Conservation (phyloP, 92 coral and sea anemone species). For the Epizoanthus rinbou region DNA sequence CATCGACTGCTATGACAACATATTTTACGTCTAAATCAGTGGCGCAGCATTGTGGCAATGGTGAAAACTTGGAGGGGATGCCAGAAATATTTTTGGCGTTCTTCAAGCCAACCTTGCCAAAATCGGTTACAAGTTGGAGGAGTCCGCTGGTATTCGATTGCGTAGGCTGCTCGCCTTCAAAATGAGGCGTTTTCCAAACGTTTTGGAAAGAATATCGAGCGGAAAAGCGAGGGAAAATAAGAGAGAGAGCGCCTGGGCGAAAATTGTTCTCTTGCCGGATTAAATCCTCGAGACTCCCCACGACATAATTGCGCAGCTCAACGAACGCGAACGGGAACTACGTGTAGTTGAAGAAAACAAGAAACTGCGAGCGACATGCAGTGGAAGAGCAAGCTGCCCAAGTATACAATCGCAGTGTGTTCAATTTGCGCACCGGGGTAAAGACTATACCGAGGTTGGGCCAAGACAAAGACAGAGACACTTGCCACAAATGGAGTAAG, state of each 20-base stretch:
- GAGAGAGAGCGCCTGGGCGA: not conserved
- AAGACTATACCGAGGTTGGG: too few relatives aligned
- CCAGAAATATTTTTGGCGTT: not conserved
- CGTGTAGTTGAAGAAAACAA: too few relatives aligned
- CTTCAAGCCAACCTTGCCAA: conserved; percentile 16
- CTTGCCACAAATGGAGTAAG: too few relatives aligned
- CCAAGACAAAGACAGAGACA: too few relatives aligned
- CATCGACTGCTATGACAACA: conserved; percentile 23
- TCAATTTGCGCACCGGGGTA: too few relatives aligned
- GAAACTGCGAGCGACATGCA: too few relatives aligned
- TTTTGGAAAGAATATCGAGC: not conserved
- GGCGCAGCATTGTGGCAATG: conserved; percentile 11
- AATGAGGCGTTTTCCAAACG: not conserved
- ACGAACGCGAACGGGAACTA: too few relatives aligned
- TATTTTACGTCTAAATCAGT: conserved; percentile 7
- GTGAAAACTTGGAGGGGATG: conserved; percentile 13
- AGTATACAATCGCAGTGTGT: too few relatives aligned
- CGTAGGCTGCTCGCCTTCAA: not conserved
- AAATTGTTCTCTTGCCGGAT: not conserved
- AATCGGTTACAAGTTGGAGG: conserved; percentile 6
- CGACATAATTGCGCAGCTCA: too few relatives aligned
- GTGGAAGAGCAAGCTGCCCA: too few relatives aligned
- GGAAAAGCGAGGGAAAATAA: not conserved
- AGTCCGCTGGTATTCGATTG: conserved; percentile 38
- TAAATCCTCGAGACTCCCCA: not conserved